Conservation (phyloP, 2,797 vertebrate species). For the Octomys mimax region DNA sequence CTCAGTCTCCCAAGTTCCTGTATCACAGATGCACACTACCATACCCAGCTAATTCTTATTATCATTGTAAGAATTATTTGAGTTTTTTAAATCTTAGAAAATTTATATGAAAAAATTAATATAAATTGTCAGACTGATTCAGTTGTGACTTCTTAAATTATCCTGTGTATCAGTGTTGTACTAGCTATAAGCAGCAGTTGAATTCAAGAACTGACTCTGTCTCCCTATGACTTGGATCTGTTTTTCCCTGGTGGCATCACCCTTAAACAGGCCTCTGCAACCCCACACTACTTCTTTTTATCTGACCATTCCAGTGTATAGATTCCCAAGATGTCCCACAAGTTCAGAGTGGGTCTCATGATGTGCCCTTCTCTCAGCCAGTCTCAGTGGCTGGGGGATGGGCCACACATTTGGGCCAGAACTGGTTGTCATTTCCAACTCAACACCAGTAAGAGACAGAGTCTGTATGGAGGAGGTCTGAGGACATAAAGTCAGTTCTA, state of each 20-base stretch:
- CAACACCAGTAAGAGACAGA: accelerated
- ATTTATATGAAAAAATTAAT: conserved; percentile 22
- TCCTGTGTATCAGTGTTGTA: not conserved
- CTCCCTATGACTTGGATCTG: not conserved
- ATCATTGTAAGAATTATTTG: not conserved
- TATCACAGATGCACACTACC: not conserved
- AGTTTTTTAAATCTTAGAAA: not conserved
- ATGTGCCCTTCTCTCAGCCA: not conserved
- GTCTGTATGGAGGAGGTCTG: not conserved
- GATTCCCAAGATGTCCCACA: not conserved
- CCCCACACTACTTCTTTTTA: not conserved
- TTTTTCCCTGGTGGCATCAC: not conserved
- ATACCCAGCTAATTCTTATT: not conserved
- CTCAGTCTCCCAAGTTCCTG: not conserved
- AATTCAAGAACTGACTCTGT: not conserved
- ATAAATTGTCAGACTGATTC: not conserved
- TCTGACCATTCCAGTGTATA: not conserved
- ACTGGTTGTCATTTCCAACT: not conserved
- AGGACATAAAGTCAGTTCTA: not conserved
- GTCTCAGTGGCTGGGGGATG: not conserved
- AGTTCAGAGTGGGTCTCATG: not conserved
- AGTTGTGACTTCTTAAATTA: not conserved
- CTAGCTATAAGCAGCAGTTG: not conserved
- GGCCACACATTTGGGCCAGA: not conserved
- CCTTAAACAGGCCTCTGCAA: not conserved